phyloP scores from a whole-genome alignment of 2,113 vertebrate species.

The Polypterus senegalus region DNA sequence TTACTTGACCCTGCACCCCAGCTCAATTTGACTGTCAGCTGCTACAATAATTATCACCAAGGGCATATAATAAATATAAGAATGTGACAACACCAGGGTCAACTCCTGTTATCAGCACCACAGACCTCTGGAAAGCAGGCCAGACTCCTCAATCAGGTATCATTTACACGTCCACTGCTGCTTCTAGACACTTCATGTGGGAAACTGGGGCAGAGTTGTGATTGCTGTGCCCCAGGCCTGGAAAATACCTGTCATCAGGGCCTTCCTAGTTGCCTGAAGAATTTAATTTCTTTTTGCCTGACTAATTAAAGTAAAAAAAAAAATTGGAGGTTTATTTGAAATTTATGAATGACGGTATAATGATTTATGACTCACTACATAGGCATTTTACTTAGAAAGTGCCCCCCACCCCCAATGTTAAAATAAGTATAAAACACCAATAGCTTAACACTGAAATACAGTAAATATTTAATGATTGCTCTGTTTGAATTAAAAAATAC shows the following conservation, averaged over 20 bases:
- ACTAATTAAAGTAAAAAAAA: neutral
- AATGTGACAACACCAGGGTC: conserved; percentile 49
- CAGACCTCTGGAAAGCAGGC: conserved; percentile 28
- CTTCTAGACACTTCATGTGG: conserved; percentile 44
- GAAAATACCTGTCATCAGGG: conserved; percentile 61
- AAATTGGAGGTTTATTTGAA: conserved; percentile 20
- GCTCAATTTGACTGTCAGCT: conserved; percentile 16
- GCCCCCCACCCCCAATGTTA: too few species aligned
- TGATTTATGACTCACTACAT: too few species aligned
- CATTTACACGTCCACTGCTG: conserved; percentile 46
- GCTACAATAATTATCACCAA: conserved; percentile 37
- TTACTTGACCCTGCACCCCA: conserved; percentile 37
- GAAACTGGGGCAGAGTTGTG: conserved; percentile 37
- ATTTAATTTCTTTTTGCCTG: conserved; percentile 36
- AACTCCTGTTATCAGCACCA: conserved; percentile 44
- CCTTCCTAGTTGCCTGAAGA: conserved; percentile 36
- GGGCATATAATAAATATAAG: conserved; percentile 44
- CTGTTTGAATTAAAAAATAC: too few species aligned
- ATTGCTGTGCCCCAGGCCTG: conserved; percentile 41
- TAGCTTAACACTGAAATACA: too few species aligned
- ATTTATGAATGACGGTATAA: neutral
- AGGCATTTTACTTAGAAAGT: too few species aligned
- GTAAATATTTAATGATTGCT: too few species aligned
- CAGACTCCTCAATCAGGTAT: conserved; percentile 29
- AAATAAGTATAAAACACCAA: too few species aligned